phyloP scores from a whole-genome alignment of 1,140 invertebrate species.

The Halesus radiatus region DNA sequence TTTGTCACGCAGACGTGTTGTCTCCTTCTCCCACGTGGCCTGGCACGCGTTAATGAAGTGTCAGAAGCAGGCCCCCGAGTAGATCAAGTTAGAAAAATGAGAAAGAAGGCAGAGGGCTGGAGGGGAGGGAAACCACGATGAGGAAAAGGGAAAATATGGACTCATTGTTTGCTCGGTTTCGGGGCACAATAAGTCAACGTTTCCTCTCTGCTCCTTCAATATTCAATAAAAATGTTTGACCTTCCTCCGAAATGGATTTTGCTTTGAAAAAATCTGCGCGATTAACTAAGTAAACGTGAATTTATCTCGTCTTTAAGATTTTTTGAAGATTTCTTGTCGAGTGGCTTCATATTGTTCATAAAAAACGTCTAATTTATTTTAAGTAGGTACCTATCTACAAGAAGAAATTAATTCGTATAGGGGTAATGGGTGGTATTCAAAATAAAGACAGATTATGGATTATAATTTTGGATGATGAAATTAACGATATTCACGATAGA shows the following conservation, averaged over 20 bases:
- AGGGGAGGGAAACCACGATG: neutral
- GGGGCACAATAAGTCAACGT: constrained; percentile 22
- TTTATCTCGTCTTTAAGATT: too few relatives aligned
- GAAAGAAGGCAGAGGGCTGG: too few relatives aligned
- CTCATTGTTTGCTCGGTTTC: constrained; percentile 26
- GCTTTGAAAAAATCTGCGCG: neutral
- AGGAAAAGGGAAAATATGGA: constrained; percentile 36
- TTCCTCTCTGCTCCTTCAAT: neutral
- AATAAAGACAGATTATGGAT: too few relatives aligned
- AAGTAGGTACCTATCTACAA: too few relatives aligned
- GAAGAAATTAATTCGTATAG: too few relatives aligned
- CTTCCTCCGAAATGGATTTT: neutral
- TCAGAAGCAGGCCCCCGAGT: constrained; percentile 8
- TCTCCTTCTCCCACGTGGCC: constrained; percentile 19
- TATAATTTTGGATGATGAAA: too few relatives aligned
- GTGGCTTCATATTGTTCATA: too few relatives aligned
- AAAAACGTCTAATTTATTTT: too few relatives aligned
- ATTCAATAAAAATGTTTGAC: constrained; percentile 25
- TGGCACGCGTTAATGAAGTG: constrained; percentile 36
- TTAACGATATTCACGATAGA: too few relatives aligned
- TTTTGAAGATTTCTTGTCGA: too few relatives aligned
- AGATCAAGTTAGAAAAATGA: constrained; percentile 3
- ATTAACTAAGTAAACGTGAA: too few relatives aligned
- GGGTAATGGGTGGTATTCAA: too few relatives aligned
- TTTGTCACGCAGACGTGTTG: neutral